These are phyloP conservation scores for Malthinus flaveolus DNA, from an alignment of 2,888 invertebrate genomes.

Conservation along the genomic window DNA sequence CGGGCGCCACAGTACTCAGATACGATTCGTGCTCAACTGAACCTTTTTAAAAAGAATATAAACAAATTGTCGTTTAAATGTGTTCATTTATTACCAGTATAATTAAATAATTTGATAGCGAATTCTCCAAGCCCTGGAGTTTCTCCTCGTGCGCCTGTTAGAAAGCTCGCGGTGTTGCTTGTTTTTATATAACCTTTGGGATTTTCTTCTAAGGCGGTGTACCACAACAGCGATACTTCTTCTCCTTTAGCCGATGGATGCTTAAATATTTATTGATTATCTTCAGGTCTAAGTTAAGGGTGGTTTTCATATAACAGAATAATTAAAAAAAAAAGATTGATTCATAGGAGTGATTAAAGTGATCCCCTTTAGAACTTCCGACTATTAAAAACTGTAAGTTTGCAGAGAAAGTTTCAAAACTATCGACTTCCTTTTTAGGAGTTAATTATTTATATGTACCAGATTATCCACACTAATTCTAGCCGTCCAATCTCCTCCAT, in stretches of 20 bases:
- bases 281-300: neutral
- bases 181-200: conserved; percentile 60
- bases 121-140: conserved; percentile 81
- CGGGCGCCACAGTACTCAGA: conserved; percentile 71
- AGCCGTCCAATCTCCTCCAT: conserved; percentile 94
- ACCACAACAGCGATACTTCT: conserved; percentile 76
- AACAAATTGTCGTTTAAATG: no score
- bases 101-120: conserved; percentile 59
- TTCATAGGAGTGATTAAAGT: no score
- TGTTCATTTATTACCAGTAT: conserved; percentile 46
- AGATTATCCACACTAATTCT: conserved; percentile 66
- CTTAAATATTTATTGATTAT: conserved; percentile 1
- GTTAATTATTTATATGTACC: neutral
- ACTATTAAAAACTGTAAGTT: no score
- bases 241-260: conserved; percentile 47
- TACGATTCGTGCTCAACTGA: conserved; percentile 71
- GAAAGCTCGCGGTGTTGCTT: conserved; percentile 57
- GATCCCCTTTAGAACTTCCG: no score
- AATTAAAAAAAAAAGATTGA: no score
- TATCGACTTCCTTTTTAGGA: no score
- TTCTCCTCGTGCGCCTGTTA: conserved; percentile 71
- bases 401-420: no score
- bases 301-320: no score
- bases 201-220: conserved; percentile 78
- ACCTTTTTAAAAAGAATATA: conserved; percentile 49